phyloP scores from a whole-genome alignment of 2,797 vertebrate species.

The Tinamus major region DNA sequence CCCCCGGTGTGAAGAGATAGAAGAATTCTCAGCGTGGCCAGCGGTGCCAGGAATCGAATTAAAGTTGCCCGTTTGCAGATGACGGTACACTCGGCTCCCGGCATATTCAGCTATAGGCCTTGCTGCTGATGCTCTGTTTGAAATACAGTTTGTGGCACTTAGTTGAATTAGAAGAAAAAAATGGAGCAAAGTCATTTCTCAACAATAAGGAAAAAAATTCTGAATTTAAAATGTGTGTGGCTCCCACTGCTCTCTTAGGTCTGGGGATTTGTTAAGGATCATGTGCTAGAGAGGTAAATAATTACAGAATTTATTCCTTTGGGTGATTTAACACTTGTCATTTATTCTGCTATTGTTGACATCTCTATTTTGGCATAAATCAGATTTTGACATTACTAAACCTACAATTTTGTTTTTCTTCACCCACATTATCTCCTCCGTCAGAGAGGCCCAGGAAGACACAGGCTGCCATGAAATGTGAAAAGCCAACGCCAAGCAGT shows the following conservation, averaged over 20 bases:
- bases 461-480: slow-evolving; percentile 74
- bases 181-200: slow-evolving; percentile 26
- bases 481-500: slow-evolving; percentile 68
- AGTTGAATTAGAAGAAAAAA: slow-evolving; percentile 6
- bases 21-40: slow-evolving; percentile 81
- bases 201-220: slow-evolving; percentile 57
- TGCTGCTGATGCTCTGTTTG: slow-evolving; percentile 63
- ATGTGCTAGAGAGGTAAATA: slow-evolving; percentile 74
- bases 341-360: slow-evolving; percentile 78
- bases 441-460: slow-evolving; percentile 71
- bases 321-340: slow-evolving; percentile 84
- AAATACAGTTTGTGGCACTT: slow-evolving; percentile 59
- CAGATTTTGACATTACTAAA: slow-evolving; percentile 79
- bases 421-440: slow-evolving; percentile 75
- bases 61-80: slow-evolving; percentile 85
- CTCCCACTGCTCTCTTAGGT: slow-evolving; percentile 64
- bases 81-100: slow-evolving; percentile 68
- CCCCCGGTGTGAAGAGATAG: slow-evolving; percentile 84
- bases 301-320: slow-evolving; percentile 81
- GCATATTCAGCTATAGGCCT: slow-evolving; percentile 57
- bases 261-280: slow-evolving; percentile 58
- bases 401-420: slow-evolving; percentile 82
- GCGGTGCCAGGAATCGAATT: slow-evolving; percentile 82
- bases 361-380: slow-evolving; percentile 82
- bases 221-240: slow-evolving; percentile 41